A percentile compares a stretch with the other conserved stretches of the same genome.
phyloP scores from a whole-genome alignment of 2,888 invertebrate genomes.

The Erebia ligea region DNA sequence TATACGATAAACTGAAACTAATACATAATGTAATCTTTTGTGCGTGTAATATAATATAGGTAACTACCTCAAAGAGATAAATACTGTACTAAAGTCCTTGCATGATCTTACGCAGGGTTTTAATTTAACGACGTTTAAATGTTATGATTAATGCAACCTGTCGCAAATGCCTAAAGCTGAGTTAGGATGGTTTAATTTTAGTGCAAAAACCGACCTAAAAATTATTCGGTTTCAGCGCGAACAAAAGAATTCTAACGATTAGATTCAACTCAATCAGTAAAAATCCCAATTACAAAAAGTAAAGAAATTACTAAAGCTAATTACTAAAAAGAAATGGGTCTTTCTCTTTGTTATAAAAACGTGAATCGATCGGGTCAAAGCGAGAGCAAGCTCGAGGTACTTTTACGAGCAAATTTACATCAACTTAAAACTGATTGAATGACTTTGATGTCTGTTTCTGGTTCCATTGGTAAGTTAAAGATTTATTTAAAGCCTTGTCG shows the following conservation, averaged over 20 bases:
- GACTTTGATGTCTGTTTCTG: slow-evolving; percentile 5
- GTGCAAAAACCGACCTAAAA: not conserved
- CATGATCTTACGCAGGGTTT: no score
- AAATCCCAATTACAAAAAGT: not conserved
- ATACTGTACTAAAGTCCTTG: no score
- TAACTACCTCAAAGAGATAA: no score
- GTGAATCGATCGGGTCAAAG: not conserved
- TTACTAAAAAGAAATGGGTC: not conserved
- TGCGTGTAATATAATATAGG: not conserved
- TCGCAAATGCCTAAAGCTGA: no score
- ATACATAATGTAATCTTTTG: no score
- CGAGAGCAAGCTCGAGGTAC: not conserved
- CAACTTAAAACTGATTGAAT: not conserved
- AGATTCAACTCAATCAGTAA: not conserved
- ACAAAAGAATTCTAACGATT: not conserved
- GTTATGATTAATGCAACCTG: no score
- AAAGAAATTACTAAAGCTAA: not conserved
- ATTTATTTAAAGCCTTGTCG: not conserved
- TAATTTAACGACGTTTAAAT: no score
- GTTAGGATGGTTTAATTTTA: not conserved
- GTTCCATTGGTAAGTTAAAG: not conserved
- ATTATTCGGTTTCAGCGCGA: not conserved
- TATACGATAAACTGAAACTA: not conserved
- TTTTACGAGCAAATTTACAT: slow-evolving; percentile 5
- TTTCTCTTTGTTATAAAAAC: not conserved